Conservation (phyloP, 2,797 vertebrate genomes). For the Xiphorhynchus erythropygius region DNA sequence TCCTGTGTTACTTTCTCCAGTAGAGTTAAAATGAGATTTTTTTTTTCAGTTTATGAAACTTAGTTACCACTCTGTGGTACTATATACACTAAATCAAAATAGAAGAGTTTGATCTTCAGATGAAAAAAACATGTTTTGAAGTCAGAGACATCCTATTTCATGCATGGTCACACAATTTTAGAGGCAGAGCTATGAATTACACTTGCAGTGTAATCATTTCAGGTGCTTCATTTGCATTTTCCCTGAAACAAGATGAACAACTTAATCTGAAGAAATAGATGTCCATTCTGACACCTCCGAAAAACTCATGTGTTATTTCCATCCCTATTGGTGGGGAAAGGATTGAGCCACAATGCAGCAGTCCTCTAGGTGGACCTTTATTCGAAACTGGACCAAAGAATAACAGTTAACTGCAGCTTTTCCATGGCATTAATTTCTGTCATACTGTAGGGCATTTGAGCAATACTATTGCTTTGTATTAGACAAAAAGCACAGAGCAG, state of each 20-base stretch:
- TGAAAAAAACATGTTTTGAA: neutral
- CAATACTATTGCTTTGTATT: neutral
- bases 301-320: neutral
- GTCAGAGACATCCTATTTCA: neutral
- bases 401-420: neutral
- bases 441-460: neutral
- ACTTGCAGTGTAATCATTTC: neutral
- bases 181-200: neutral
- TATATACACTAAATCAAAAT: neutral
- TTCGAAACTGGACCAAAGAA: neutral
- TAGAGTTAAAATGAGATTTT: neutral
- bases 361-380: neutral
- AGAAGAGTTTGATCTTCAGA: neutral
- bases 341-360: neutral
- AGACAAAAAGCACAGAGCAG: neutral
- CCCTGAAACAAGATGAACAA: neutral
- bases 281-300: neutral
- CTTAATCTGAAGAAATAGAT: neutral
- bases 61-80: neutral
- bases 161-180: neutral
- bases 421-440: neutral
- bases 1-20: neutral
- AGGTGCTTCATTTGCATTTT: neutral
- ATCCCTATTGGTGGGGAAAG: neutral
- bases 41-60: neutral